Evolutionary conservation across 2,888 invertebrate genomes (phyloP).

Genomic region (Synergus japonicus): DNA sequence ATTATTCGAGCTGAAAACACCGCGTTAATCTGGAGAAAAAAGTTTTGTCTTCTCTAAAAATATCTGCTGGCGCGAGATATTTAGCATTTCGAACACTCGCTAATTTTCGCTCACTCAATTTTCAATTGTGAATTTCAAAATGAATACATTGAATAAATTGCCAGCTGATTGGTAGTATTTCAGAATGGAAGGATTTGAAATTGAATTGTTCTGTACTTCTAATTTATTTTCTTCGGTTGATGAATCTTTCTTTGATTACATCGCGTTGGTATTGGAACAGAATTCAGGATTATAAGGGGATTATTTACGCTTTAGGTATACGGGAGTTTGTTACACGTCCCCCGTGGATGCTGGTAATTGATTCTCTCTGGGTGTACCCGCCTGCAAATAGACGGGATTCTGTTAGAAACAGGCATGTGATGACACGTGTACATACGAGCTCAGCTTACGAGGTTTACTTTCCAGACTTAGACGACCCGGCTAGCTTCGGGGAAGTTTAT

Average conservation of each 20-base stretch:
- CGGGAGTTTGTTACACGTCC: background rate
- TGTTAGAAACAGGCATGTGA: constrained; percentile 17
- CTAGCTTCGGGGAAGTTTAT: constrained; percentile 22
- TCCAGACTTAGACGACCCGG: constrained; percentile 6
- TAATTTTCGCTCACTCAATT: background rate
- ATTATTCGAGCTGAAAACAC: constrained; percentile 41
- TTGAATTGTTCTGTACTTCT: too few relatives aligned
- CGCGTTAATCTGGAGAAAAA: constrained; percentile 30
- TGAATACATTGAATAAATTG: background rate
- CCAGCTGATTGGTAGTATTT: too few relatives aligned
- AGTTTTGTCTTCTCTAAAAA: constrained; percentile 24
- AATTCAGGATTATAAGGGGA: constrained; percentile 30
- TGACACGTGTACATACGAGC: constrained; percentile 17
- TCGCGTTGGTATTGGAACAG: constrained; percentile 22
- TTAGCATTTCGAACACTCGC: constrained; percentile 3
- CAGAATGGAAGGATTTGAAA: too few relatives aligned
- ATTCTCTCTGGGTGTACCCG: constrained; percentile 35
- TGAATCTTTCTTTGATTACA: background rate
- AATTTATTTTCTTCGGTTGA: background rate
- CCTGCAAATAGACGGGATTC: constrained; percentile 40
- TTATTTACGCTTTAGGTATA: constrained; percentile 29
- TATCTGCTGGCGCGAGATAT: constrained; percentile 8
- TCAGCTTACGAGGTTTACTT: constrained; percentile 27
- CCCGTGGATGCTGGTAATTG: constrained; percentile 28
- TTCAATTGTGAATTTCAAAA: background rate